Conservation (phyloP, 2,797 vertebrate species). For the Rhodeus uyekii region DNA sequence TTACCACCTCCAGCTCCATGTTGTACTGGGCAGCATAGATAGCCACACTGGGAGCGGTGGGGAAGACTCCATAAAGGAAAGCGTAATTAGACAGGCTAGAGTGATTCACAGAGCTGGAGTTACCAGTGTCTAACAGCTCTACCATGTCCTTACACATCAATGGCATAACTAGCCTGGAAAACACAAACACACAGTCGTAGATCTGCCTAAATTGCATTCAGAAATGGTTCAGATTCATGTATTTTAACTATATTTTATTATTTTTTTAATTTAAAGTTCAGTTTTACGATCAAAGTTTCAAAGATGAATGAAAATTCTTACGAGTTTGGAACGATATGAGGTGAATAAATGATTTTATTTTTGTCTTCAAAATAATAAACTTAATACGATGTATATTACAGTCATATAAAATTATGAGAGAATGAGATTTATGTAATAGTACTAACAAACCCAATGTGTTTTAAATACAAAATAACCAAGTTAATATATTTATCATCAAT, state of each 20-base stretch:
- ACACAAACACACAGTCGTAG: background rate
- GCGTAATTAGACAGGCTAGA: constrained; percentile 96
- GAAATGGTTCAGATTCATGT: background rate
- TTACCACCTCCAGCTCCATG: constrained; percentile 96
- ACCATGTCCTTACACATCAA: constrained; percentile 96
- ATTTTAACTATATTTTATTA: background rate
- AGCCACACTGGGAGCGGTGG: constrained; percentile 93
- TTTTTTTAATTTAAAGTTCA: too few species aligned
- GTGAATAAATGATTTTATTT: too few species aligned
- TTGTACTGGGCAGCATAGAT: constrained; percentile 96
- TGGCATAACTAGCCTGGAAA: constrained; percentile 88
- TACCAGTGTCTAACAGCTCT: constrained; percentile 85
- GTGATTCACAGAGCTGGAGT: constrained; percentile 82
- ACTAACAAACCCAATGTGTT: background rate
- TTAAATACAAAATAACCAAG: background rate
- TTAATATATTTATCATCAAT: background rate
- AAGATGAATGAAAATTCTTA: background rate
- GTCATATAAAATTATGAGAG: background rate
- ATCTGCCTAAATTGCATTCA: background rate
- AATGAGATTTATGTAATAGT: background rate
- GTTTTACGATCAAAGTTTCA: too few species aligned
- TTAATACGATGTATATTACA: background rate
- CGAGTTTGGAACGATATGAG: background rate
- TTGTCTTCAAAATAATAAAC: background rate
- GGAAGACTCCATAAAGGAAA: constrained; percentile 96